phyloP scores from a whole-genome alignment of 23 tunicate species.

The Halocynthia aurantium region DNA sequence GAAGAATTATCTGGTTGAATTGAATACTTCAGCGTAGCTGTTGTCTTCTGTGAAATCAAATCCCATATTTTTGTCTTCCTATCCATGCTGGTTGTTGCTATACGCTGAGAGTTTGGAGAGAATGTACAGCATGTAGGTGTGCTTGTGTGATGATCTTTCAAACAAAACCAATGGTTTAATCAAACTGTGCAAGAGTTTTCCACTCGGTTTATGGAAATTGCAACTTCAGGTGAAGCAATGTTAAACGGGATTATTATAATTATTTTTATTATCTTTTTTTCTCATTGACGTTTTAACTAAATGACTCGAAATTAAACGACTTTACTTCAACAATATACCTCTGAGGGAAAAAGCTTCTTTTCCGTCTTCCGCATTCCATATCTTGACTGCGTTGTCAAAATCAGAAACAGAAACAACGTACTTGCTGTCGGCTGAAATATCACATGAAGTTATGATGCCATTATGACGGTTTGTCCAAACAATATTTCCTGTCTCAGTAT shows the following conservation, averaged over 20 bases:
- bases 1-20: background rate
- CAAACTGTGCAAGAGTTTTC: no score
- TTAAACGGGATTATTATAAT: background rate
- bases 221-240: no score
- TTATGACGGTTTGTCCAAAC: slow-evolving; percentile 48
- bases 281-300: background rate
- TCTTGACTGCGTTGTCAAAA: slow-evolving; percentile 50
- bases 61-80: slow-evolving; percentile 77
- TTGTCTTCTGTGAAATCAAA: slow-evolving; percentile 50
- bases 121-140: slow-evolving; percentile 80
- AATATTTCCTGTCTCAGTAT: slow-evolving; percentile 60
- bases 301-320: background rate
- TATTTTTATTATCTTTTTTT: no score
- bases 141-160: slow-evolving; percentile 55
- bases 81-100: slow-evolving; percentile 73
- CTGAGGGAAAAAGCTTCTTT: slow-evolving; percentile 16
- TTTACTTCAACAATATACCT: slow-evolving; percentile 20
- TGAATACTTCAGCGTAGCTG: slow-evolving; percentile 42
- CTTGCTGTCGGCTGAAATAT: slow-evolving; percentile 60
- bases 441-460: slow-evolving; percentile 75
- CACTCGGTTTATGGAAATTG: no score
- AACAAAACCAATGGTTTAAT: no score
- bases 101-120: slow-evolving; percentile 63
- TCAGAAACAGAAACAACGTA: slow-evolving; percentile 58
- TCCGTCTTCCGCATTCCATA: slow-evolving; percentile 69